Evolutionary conservation across 1,140 invertebrate species (phyloP), one percentile per base, ranked within the genome.

Genomic region (Aporrectodea caliginosa): DNA sequence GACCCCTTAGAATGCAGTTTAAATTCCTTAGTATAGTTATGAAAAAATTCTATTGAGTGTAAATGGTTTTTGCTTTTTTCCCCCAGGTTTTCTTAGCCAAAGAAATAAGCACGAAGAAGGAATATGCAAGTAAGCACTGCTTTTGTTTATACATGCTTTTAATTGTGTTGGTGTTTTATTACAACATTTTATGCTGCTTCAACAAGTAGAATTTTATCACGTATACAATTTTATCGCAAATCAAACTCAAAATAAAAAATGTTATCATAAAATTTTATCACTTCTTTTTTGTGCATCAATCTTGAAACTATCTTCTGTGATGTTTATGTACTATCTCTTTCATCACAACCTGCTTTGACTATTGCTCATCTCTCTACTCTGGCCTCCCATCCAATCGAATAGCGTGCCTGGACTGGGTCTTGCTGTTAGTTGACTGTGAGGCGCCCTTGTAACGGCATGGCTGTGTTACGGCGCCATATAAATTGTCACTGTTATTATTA

Each of bases 41-140:
- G n/a, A 78, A 34, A 22, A 27, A 16, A 68, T 69, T 58, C 32
- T 1, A 31, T 1, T 68, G 30, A 1, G 27, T 70, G n/a, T 35
- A 16, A 29, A 1, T 69, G 43, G 12, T 79, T 81, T 32, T 81
- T 79, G 69, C 86, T 87, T n/a, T n/a, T n/a, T n/a, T 73, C 27
- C n/a, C 22, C 29, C 84, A 93, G 92, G 92, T 98, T 77, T 97
- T 95, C 89, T 90, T 97, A 79, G 95, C 94, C 43, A 96, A 95
- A 88, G 95, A 98, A 88, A 93, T 97, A 73, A 93, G 94, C 84
- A 93, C 92, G 31, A 91, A 91, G 82, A 93, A 93, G 84, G 94
- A 97, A 90, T 96, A 93, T 92, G 97, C 96, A 89, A 97, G 94
- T 95, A 91, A 93, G 93, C 92, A 43, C 22, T 34, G 71, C 35